Evolutionary conservation across 2,888 invertebrate genomes (phyloP), one percentile per base, ranked within the genome.

Genomic region (Macaria notata): DNA sequence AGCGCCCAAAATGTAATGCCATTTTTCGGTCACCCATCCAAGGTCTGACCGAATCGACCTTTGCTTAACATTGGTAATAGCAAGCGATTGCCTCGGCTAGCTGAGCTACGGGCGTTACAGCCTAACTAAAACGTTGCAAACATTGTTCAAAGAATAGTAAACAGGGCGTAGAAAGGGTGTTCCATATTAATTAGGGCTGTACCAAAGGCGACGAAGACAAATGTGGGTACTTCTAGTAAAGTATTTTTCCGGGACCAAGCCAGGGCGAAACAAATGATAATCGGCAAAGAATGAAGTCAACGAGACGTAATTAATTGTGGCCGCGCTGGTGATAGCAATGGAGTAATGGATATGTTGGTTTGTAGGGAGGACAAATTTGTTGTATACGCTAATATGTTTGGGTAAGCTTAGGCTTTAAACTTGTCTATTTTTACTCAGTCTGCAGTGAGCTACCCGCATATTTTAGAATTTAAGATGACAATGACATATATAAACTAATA

Each of bases 221-320:
- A 91, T 88, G 86, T 76, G 78, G 75, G 82, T 78, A 76, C 60
- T 73, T 79, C 72, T 73, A 74, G 77, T 88, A 88, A 91, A 89
- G 84, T 90, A 90, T 89, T 90, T 91, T 89, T 89, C 87, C 82
- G 74, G 75, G 78, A 78, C 83, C 76, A 61, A 63, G 50, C 54
- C 46, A 56, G 70, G 86, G 81, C 83, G 77, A 88, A 88, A 90
- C 88, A 87, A 90, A 91, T 91, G 89, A 88, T 90, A 90, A 90
- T 90, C 89, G 88, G 84, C 81, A 81, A 86, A 84, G 88, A 89
- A 89, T 89, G 87, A 88, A 91, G 88, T 90, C 88, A 83, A 88
- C 82, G 84, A 83, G 72, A 72, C 72, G 70, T 81, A 77, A 90
- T 89, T 88, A 87, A 88, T 90, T 86, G 84, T 70, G 70, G 73